These are phyloP conservation scores for Periparus ater DNA, from an alignment of 2,797 vertebrate species.

Conservation along the genomic window DNA sequence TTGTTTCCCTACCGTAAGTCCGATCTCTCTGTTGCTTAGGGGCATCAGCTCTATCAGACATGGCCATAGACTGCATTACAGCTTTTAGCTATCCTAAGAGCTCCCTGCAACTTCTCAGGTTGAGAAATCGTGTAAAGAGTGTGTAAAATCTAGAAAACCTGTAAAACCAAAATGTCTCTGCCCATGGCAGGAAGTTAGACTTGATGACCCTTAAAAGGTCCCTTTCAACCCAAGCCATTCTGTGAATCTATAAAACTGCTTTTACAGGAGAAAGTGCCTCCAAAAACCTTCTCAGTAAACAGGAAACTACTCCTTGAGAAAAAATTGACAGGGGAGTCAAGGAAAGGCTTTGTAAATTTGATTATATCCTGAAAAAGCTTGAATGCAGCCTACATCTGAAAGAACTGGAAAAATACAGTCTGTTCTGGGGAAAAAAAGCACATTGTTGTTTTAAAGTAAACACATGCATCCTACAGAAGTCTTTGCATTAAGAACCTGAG, in stretches of 20 bases:
- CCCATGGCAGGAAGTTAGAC: not conserved
- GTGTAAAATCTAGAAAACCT: not conserved
- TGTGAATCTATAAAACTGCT: not conserved
- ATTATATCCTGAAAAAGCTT: not conserved
- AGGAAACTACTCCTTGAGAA: not conserved
- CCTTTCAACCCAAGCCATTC: not conserved
- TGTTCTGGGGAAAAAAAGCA: not conserved
- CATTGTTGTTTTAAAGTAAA: not conserved
- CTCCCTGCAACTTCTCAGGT: not conserved
- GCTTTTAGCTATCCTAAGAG: not conserved
- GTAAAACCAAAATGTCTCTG: not conserved
- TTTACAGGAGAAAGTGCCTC: constrained; percentile 15
- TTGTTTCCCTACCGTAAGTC: not conserved
- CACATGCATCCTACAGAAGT: not conserved
- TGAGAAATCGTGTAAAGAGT: not conserved
- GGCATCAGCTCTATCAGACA: not conserved
- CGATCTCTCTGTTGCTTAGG: not conserved
- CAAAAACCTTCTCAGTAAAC: constrained; percentile 9
- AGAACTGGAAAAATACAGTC: not conserved
- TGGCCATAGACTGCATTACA: not conserved
- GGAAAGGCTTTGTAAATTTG: not conserved
- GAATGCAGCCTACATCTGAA: not conserved
- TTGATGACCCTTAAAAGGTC: not conserved
- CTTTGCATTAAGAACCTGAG: not conserved
- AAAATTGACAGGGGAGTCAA: not conserved